phyloP scores from a whole-genome alignment of 2,888 invertebrate genomes.

The Rhodophaea formosa region DNA sequence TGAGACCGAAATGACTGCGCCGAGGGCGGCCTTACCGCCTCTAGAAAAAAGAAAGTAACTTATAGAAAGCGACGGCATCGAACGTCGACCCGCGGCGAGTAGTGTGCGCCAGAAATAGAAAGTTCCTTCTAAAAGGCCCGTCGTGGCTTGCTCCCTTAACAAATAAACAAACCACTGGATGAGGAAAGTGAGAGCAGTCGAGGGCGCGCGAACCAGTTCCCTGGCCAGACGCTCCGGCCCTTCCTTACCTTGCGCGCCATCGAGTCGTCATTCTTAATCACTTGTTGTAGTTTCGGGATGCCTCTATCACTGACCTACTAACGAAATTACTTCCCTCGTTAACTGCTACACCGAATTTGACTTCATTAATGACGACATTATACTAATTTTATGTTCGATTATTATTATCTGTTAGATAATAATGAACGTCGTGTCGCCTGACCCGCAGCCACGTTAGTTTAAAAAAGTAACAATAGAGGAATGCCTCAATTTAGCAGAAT shows the following conservation, averaged over 20 bases:
- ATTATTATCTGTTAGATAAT: conserved; percentile 43
- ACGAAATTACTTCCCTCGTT: conserved; percentile 58
- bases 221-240: conserved; percentile 34
- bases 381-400: conserved; percentile 44
- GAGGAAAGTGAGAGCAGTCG: conserved; percentile 75
- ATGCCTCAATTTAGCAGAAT: conserved; percentile 19
- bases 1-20: conserved; percentile 50
- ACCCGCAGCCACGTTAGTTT: not conserved
- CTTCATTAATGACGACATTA: conserved; percentile 33
- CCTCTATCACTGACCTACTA: conserved; percentile 64
- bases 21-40: conserved; percentile 48
- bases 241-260: conserved; percentile 26
- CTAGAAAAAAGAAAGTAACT: conserved; percentile 77
- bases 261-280: conserved; percentile 35
- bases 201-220: conserved; percentile 66
- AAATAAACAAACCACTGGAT: conserved; percentile 72
- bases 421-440: conserved; percentile 25
- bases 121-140: conserved; percentile 69
- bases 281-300: conserved; percentile 44
- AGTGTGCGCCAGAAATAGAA: conserved; percentile 76
- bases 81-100: conserved; percentile 72
- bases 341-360: conserved; percentile 37
- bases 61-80: conserved; percentile 74
- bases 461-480: conserved; percentile 15
- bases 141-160: conserved; percentile 64